A percentile compares a stretch with the other conserved stretches of the same genome.
Evolutionary conservation across 2,888 invertebrate species (phyloP).

Genomic region (Ariolimax columbianus): DNA sequence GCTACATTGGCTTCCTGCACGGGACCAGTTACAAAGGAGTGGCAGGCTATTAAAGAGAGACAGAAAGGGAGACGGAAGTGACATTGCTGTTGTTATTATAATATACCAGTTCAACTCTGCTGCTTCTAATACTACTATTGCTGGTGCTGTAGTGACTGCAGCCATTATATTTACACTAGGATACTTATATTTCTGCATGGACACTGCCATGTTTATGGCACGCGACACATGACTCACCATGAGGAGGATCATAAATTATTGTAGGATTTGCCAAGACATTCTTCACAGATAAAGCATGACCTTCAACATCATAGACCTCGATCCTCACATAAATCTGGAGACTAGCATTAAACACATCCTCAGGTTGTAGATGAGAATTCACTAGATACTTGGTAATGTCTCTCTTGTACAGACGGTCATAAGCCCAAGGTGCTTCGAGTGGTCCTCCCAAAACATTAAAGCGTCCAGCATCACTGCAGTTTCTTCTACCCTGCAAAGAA

Average conservation of each 20-base stretch:
- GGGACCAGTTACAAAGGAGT: too few relatives aligned
- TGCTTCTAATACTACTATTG: too few relatives aligned
- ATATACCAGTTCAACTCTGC: too few relatives aligned
- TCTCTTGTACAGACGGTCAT: conserved; percentile 53
- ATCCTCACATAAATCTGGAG: conserved; percentile 48
- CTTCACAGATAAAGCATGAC: conserved; percentile 47
- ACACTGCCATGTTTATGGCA: background rate
- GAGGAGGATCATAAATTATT: conserved; percentile 53
- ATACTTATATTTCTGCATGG: too few relatives aligned
- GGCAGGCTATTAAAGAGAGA: too few relatives aligned
- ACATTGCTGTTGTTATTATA: too few relatives aligned
- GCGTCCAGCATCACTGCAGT: conserved; percentile 33
- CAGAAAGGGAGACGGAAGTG: too few relatives aligned
- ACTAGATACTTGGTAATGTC: conserved; percentile 55
- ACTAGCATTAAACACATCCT: conserved; percentile 55
- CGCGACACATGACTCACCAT: conserved; percentile 44
- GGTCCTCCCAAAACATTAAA: conserved; percentile 56
- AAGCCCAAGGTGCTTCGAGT: conserved; percentile 58
- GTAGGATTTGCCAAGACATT: conserved; percentile 47
- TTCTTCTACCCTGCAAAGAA: background rate
- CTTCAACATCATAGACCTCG: conserved; percentile 54
- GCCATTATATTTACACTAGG: too few relatives aligned
- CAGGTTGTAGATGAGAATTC: conserved; percentile 35
- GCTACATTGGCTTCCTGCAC: too few relatives aligned
- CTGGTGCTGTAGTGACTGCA: too few relatives aligned